Percentiles rank a stretch among this genome's conserved stretches.
Conservation (phyloP, 2,797 vertebrate species). For the Halcyon smyrnensis region DNA sequence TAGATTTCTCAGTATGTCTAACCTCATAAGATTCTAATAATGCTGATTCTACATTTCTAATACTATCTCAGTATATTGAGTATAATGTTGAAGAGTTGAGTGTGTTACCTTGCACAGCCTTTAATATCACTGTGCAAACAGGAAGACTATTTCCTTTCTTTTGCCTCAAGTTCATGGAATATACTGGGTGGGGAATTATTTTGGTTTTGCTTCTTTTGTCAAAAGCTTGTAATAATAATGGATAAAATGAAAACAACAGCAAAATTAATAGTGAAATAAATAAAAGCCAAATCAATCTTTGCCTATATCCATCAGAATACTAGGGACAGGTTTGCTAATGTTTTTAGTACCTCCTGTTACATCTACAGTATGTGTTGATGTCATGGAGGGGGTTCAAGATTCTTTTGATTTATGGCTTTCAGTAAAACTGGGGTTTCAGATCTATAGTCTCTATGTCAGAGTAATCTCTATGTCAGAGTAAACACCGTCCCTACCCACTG, state of each 20-base stretch:
- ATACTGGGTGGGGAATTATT: background rate
- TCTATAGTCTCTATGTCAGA: background rate
- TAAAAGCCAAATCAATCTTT: background rate
- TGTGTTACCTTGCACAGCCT: background rate
- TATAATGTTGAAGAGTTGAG: background rate
- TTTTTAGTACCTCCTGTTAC: background rate
- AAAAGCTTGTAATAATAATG: background rate
- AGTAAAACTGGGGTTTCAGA: background rate
- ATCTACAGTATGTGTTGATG: background rate
- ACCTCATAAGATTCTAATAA: background rate
- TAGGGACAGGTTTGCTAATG: background rate
- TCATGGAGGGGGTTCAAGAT: background rate
- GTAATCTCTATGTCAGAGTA: background rate
- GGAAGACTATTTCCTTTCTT: background rate
- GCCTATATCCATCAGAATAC: background rate
- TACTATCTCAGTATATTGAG: fast-evolving
- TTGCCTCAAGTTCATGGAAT: background rate
- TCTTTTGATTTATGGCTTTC: background rate
- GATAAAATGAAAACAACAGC: background rate
- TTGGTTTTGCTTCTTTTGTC: background rate
- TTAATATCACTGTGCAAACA: background rate
- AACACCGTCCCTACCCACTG: background rate
- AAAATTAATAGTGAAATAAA: background rate
- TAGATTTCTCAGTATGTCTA: background rate
- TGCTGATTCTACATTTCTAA: background rate